Conservation (phyloP, 2,888 invertebrate genomes). For the Drosophila neutralis region DNA sequence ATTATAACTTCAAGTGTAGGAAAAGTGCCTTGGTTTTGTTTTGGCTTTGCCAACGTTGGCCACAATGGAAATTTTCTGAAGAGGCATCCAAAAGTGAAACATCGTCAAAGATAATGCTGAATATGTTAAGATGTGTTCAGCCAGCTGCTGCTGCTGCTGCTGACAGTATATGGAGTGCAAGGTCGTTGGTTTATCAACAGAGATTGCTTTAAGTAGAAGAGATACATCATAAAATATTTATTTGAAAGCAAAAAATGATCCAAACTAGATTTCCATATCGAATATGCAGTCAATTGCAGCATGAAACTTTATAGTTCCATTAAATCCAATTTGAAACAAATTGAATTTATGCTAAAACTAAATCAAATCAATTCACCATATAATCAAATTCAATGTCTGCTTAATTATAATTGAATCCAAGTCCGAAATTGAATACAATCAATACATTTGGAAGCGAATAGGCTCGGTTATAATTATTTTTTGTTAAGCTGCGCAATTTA, state of each 20-base stretch:
- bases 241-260: not conserved
- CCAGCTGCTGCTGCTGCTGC: slow-evolving; percentile 2
- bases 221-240: not conserved
- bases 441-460: not conserved
- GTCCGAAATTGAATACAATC: slow-evolving; percentile 20
- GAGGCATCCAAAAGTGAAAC: slow-evolving; percentile 41
- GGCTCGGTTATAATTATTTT: not conserved
- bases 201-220: not conserved
- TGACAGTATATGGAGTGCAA: slow-evolving; percentile 14
- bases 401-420: slow-evolving; percentile 5
- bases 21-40: slow-evolving; percentile 45
- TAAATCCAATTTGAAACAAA: not conserved
- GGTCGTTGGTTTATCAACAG: slow-evolving; percentile 25
- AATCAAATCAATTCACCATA: slow-evolving; percentile 5
- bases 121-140: not conserved
- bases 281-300: not conserved
- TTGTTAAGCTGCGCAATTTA: not conserved
- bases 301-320: not conserved
- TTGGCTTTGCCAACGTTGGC: slow-evolving; percentile 26
- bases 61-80: slow-evolving; percentile 37
- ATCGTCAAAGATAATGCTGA: slow-evolving; percentile 23
- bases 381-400: slow-evolving; percentile 6
- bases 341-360: slow-evolving; percentile 2
- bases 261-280: not conserved
- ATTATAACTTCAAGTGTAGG: slow-evolving; percentile 34